These are phyloP conservation scores for Girardia tigrina DNA, from an alignment of 2,888 invertebrate genomes.

Conservation along the genomic window DNA sequence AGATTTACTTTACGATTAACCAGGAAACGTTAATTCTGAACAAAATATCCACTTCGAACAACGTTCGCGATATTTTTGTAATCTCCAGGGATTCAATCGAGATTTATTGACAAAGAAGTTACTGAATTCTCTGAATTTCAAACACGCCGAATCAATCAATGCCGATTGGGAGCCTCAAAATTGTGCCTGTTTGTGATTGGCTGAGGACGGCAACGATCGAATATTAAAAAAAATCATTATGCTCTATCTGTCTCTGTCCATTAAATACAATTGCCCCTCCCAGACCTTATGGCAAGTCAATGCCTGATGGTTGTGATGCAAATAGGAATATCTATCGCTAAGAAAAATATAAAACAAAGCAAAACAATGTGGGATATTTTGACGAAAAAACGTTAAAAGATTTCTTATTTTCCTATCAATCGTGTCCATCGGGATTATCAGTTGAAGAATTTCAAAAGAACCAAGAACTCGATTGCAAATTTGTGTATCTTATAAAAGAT, in stretches of 20 bases:
- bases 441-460: slow-evolving; percentile 56
- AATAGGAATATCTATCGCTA: slow-evolving; percentile 71
- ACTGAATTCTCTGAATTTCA: too few relatives aligned
- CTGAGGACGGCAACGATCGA: too few relatives aligned
- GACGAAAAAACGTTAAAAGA: slow-evolving; percentile 71
- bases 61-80: neutral
- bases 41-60: neutral
- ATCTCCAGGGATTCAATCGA: too few relatives aligned
- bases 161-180: too few relatives aligned
- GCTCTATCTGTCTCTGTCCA: slow-evolving; percentile 61
- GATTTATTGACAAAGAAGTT: too few relatives aligned
- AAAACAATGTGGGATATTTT: slow-evolving; percentile 64
- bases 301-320: slow-evolving; percentile 65
- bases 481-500: slow-evolving; percentile 66
- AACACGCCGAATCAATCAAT: too few relatives aligned
- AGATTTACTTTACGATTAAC: neutral
- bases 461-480: slow-evolving; percentile 62
- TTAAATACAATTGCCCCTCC: slow-evolving; percentile 68
- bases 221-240: too few relatives aligned
- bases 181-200: too few relatives aligned
- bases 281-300: slow-evolving; percentile 67
- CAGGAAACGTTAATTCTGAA: neutral
- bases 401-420: slow-evolving; percentile 70
- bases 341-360: slow-evolving; percentile 54
- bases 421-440: slow-evolving; percentile 53